phyloP scores from a whole-genome alignment of 2,888 invertebrate species.

The Tupiocoris notatus region DNA sequence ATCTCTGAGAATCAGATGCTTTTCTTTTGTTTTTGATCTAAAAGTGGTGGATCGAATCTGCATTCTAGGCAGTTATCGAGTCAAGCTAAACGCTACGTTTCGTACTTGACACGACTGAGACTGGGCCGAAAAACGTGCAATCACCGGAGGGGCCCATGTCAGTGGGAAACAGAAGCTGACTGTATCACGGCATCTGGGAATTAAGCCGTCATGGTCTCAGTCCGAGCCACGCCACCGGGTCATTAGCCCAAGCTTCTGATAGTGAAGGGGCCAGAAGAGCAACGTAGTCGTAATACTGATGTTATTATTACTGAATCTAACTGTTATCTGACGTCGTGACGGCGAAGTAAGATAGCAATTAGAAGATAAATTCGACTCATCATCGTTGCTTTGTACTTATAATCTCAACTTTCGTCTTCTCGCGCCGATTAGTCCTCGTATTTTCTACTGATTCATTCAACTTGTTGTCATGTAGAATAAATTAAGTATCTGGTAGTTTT shows the following conservation, averaged over 20 bases:
- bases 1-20: no score
- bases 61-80: background rate
- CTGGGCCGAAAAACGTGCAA: background rate
- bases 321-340: background rate
- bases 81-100: background rate
- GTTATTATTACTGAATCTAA: background rate
- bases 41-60: no score
- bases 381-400: no score
- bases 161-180: conserved; percentile 38
- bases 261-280: background rate
- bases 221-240: conserved; percentile 34
- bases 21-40: no score
- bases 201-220: conserved; percentile 40
- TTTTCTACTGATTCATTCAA: no score
- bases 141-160: conserved; percentile 18
- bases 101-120: background rate
- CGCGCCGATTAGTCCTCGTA: no score
- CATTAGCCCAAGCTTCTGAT: conserved; percentile 24
- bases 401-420: no score
- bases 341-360: background rate
- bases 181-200: conserved; percentile 38
- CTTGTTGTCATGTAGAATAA: no score
- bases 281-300: background rate
- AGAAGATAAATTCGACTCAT: background rate
- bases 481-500: no score